Evolutionary conservation across 1,140 invertebrate species (phyloP), one percentile per base, ranked within the genome.

Genomic region (Drosophila jambulina): DNA sequence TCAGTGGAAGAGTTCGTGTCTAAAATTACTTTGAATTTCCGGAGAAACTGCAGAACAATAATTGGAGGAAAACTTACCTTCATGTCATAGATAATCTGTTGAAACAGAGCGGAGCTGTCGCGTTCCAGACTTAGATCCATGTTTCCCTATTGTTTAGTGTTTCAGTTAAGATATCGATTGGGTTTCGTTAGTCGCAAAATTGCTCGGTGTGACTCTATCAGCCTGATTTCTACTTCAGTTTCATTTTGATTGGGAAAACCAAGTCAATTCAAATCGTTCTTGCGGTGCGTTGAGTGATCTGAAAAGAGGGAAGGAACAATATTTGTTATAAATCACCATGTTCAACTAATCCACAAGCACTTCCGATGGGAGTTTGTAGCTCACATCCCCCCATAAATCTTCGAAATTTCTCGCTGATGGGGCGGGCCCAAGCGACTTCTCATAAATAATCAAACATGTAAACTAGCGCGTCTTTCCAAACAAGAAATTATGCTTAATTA

Each of bases 41-140:
- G 65, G 13, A 36, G 32, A 68, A 54, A 40, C 46, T 51, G 5
- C n/a, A n/a, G n/a, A 57, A 48, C n/a, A 67, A 46, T 21, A 48
- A 38, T 27, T 38, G 4, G 21, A 23, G 45, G 21, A 43, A 36
- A 49, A 80, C 92, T 94, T 94, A 97, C 97, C 95, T 97, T 97
- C 95, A 97, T 95, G 93, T 97, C 97, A 88, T 95, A 95, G 74
- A 98, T 95, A 70, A 98, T 97, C 92, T 96, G 96, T 81, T 97
- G 96, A 93, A 97, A 97, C 57, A 97, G 94, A 71, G 96, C 96
- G 93, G 95, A 96, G 92, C 95, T 96, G 91, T 97, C 97, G 90
- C 96, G 95, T 93, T 97, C 96, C 64, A 96, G 94, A 91, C 93
- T 94, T 77, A 94, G 94, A 93, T 96, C 96, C 96, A 96, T 96